A percentile compares a stretch with the other conserved stretches of the same genome.
Conservation (phyloP, 2,113 vertebrate species). For the Ophthalmolycus amberensis region DNA sequence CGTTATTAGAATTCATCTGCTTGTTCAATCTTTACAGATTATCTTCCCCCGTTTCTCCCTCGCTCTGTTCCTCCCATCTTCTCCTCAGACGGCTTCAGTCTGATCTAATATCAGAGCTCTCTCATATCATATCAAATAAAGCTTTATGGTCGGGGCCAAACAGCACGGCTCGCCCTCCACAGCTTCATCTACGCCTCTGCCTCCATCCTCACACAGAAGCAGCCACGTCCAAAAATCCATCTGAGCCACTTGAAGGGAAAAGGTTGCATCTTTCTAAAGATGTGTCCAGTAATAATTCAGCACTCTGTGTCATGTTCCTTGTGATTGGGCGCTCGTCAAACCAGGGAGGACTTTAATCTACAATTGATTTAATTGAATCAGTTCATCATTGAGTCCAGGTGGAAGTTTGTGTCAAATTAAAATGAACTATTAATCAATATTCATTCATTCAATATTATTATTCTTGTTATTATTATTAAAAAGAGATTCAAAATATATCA, state of each 20-base stretch:
- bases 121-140: conserved; percentile 34
- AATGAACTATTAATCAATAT: neutral
- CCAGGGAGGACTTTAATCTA: neutral
- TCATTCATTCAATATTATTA: neutral
- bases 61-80: conserved; percentile 1
- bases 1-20: conserved; percentile 25
- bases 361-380: neutral
- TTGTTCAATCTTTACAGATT: neutral
- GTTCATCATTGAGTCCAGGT: neutral
- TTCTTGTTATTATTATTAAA: no score
- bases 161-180: neutral
- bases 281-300: conserved; percentile 16
- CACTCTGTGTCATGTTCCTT: neutral
- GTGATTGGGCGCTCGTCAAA: neutral
- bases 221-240: neutral
- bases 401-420: neutral
- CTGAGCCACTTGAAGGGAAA: neutral
- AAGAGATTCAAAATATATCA: no score
- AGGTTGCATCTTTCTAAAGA: neutral
- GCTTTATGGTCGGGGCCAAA: conserved; percentile 3
- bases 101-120: conserved; percentile 47
- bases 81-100: conserved; percentile 14
- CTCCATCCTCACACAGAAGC: neutral
- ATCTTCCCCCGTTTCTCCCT: conserved; percentile 19
- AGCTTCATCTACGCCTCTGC: neutral